Evolutionary conservation across 2,797 vertebrate genomes (phyloP).

Genomic region (Rhyacichthys aspro): DNA sequence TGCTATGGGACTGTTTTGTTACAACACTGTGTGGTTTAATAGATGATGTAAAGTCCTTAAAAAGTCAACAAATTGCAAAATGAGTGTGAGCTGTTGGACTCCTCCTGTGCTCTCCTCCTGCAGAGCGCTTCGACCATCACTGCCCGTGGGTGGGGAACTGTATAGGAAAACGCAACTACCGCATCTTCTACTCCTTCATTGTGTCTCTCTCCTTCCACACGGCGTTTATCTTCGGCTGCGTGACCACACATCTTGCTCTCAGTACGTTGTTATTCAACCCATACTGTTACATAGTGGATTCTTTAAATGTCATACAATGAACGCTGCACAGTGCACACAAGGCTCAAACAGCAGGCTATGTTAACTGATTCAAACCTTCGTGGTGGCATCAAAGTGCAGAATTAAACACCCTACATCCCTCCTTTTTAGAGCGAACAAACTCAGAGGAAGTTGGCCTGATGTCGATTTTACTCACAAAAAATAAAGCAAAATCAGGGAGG

Average conservation of each 20-base stretch:
- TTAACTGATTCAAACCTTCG: too few species aligned
- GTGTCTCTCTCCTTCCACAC: constrained; percentile 94
- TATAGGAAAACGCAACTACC: constrained; percentile 94
- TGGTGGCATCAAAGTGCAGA: too few species aligned
- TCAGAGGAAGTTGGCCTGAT: too few species aligned
- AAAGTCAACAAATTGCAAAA: too few species aligned
- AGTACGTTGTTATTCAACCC: constrained; percentile 75
- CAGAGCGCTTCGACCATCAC: constrained; percentile 95
- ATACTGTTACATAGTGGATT: not conserved
- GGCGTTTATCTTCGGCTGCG: constrained; percentile 93
- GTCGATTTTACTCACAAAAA: too few species aligned
- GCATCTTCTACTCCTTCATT: constrained; percentile 96
- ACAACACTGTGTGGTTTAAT: not conserved
- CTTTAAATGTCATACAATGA: too few species aligned
- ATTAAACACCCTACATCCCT: too few species aligned
- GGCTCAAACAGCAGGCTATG: not conserved
- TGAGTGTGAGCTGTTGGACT: not conserved
- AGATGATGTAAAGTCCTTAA: too few species aligned
- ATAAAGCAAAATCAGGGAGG: too few species aligned
- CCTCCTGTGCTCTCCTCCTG: constrained; percentile 13
- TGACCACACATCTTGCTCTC: constrained; percentile 91
- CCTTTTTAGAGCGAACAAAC: too few species aligned
- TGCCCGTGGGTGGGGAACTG: constrained; percentile 98
- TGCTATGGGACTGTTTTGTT: not conserved
- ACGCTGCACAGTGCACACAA: too few species aligned